Evolutionary conservation across 2,888 invertebrate species (phyloP).

Genomic region (Orthosia gothica): DNA sequence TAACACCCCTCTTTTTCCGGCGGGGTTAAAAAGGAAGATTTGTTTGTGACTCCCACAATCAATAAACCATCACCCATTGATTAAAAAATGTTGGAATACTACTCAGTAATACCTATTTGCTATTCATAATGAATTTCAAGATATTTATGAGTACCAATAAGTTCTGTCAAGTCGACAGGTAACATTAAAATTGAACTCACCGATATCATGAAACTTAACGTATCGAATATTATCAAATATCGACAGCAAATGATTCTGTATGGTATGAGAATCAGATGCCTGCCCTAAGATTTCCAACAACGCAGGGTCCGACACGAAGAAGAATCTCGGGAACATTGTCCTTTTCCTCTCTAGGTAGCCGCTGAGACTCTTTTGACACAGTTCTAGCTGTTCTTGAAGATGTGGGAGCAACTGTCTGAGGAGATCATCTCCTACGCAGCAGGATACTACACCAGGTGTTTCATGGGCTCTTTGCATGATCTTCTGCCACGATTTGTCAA

Average conservation of each 20-base stretch:
- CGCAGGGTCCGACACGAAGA: constrained; percentile 98
- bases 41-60: background rate
- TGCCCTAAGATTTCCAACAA: constrained; percentile 97
- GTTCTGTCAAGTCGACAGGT: background rate
- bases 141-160: background rate
- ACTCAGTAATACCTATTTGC: background rate
- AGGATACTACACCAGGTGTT: constrained; percentile 98
- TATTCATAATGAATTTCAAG: background rate
- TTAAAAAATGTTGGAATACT: background rate
- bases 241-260: constrained; percentile 98
- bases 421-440: constrained; percentile 99
- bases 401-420: constrained; percentile 98
- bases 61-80: background rate
- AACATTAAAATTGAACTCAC: constrained; percentile 71
- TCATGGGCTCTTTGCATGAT: constrained; percentile 99
- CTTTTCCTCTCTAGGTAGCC: constrained; percentile 98
- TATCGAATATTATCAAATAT: constrained; percentile 99
- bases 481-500: constrained; percentile 99
- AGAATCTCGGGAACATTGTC: constrained; percentile 98
- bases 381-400: constrained; percentile 98
- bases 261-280: constrained; percentile 98
- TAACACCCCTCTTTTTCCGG: no score
- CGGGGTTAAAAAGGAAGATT: no score
- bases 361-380: constrained; percentile 99
- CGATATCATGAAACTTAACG: constrained; percentile 98